A percentile compares a stretch with the other conserved stretches of the same genome.
These are phyloP conservation scores for Megalonaias nervosa DNA, from an alignment of 1,140 invertebrate species.

Conservation along the genomic window DNA sequence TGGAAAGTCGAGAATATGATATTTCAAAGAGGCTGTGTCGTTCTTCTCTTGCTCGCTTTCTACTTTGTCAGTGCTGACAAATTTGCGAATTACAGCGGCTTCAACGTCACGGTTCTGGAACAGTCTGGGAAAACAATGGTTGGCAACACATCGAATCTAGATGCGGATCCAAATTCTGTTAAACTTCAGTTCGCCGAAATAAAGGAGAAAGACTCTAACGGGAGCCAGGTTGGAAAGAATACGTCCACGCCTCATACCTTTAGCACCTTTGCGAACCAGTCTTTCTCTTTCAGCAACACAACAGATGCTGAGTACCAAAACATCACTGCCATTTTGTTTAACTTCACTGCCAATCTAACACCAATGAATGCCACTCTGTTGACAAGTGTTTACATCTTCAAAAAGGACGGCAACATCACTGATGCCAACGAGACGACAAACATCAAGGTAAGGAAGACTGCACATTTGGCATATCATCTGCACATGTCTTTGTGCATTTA, in stretches of 20 bases:
- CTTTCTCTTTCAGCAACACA: constrained; percentile 11
- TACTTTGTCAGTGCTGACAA: background rate
- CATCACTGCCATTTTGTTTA: constrained; percentile 10
- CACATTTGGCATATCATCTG: too few relatives aligned
- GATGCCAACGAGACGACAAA: constrained; percentile 10
- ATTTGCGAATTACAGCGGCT: background rate
- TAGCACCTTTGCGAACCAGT: constrained; percentile 17
- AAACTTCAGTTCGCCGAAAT: constrained; percentile 16
- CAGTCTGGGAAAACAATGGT: constrained; percentile 22
- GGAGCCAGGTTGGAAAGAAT: background rate
- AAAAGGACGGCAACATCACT: constrained; percentile 20
- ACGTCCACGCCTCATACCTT: background rate
- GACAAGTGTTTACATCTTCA: constrained; percentile 22
- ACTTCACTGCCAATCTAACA: constrained; percentile 2
- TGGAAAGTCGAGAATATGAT: too few relatives aligned
- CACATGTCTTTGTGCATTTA: too few relatives aligned
- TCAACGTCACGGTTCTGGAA: constrained; percentile 17
- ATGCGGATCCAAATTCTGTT: constrained; percentile 1
- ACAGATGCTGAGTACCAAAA: constrained; percentile 12
- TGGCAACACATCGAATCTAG: background rate
- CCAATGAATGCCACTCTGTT: background rate
- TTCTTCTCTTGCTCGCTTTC: too few relatives aligned
- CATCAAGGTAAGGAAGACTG: background rate
- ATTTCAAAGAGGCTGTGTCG: too few relatives aligned
- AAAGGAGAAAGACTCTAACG: constrained; percentile 1